Evolutionary conservation across 1,140 invertebrate genomes (phyloP).

Genomic region (Spodoptera frugiperda): DNA sequence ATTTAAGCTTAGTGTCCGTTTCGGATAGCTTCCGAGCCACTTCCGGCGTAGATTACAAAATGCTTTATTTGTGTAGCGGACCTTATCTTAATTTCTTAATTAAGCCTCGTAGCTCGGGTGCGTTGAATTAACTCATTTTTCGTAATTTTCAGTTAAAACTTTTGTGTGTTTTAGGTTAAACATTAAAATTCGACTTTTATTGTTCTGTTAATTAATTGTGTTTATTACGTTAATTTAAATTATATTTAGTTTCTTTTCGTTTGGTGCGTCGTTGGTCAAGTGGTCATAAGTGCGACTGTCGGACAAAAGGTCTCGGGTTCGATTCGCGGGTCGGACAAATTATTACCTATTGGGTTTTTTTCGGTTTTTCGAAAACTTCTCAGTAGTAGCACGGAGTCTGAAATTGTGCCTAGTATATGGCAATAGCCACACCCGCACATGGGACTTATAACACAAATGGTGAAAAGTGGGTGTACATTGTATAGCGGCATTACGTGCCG

Average conservation of each 20-base stretch:
- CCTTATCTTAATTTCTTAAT: slow-evolving; percentile 82
- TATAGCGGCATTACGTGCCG: no score
- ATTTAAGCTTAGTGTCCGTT: slow-evolving; percentile 65
- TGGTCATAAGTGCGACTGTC: no score
- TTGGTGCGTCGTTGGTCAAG: no score
- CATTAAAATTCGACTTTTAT: slow-evolving; percentile 44
- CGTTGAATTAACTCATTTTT: slow-evolving; percentile 51
- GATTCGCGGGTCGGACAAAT: no score
- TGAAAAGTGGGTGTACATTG: no score
- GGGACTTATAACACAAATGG: no score
- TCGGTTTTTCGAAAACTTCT: no score
- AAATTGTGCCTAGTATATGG: no score
- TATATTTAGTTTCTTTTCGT: slow-evolving; percentile 28
- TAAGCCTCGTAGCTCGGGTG: slow-evolving; percentile 59
- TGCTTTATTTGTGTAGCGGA: slow-evolving; percentile 70
- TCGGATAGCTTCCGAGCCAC: slow-evolving; percentile 72
- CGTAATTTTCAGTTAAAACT: slow-evolving; percentile 33
- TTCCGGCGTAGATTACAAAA: slow-evolving; percentile 78
- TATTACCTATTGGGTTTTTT: no score
- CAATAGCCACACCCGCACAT: no score
- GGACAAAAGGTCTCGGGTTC: no score
- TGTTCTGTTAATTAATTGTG: slow-evolving; percentile 45
- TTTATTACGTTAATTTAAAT: slow-evolving; percentile 21
- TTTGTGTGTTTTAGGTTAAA: slow-evolving; percentile 27
- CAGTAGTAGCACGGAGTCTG: no score